Evolutionary conservation across 2,888 invertebrate species (phyloP), one percentile per base, ranked within the genome.

Genomic region (Strigamia maritima): DNA sequence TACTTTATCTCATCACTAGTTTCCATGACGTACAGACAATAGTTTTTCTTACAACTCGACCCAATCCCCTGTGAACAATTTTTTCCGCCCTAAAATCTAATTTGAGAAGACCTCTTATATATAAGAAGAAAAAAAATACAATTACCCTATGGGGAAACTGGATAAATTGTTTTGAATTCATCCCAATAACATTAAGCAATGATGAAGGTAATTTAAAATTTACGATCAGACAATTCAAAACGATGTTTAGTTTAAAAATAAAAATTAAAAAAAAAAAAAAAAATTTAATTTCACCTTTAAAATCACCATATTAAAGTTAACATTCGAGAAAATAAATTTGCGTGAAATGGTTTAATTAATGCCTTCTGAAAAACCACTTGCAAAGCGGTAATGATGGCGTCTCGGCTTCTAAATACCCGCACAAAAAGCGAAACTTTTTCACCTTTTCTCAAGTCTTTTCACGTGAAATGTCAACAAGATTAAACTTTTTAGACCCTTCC

Each of bases 391-490:
- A 28, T 70, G 54, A 54, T 22, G 54, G 54, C 54, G 19, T 54
- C 19, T 19, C 19, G 28, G 16, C 24, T 14, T 28, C 70, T 70
- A 70, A 70, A 70, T 26, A 70, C 2, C 26, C 12, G 12, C 26
- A 70, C 70, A 70, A 70, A 70, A 22, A 26, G 70, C 28, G 70
- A 70, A 70, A 70, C 26, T 70, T 26, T 70, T 70, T 70, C 70
- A 70, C 70, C 70, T 70, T 70, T 28, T 28, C 70, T 2, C 70
- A 26, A 70, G 70, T 70, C 26, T 28, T 70, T 70, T 70, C 70
- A 28, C 28, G 70, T 70, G 70, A 70, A 70, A 70, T 70, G 70
- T 70, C 70, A 70, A 70, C 70, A 70, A 70, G 70, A 70, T 70
- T 70, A 70, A 70, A 70, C 70, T 70, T 70, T 70, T 70, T 70